phyloP scores from a whole-genome alignment of 1,140 invertebrate species.

The Caenorhabditis remanei region DNA sequence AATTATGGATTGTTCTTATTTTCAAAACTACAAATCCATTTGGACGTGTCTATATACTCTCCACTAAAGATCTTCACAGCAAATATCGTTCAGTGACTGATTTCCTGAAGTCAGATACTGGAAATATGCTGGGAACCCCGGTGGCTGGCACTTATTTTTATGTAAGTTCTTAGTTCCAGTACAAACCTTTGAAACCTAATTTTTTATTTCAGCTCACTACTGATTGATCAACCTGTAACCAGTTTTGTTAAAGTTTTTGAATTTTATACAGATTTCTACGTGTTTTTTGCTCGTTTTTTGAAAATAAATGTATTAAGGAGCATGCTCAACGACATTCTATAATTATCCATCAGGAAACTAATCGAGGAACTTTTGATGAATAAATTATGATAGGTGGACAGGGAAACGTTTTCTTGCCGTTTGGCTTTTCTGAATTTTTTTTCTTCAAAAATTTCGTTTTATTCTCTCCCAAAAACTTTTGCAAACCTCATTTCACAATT shows the following conservation, averaged over 20 bases:
- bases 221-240: background rate
- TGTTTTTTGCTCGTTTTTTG: background rate
- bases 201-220: background rate
- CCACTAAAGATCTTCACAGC: conserved; percentile 61
- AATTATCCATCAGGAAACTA: conserved; percentile 28
- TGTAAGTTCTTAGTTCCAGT: conserved; percentile 17
- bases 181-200: background rate
- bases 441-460: too few species aligned
- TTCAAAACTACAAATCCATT: conserved; percentile 64
- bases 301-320: background rate
- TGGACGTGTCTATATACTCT: conserved; percentile 62
- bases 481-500: background rate
- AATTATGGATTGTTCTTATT: conserved; percentile 63
- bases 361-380: background rate
- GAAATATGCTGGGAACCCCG: conserved; percentile 63
- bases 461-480: too few species aligned
- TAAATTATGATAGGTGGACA: conserved; percentile 23
- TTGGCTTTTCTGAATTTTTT: too few species aligned
- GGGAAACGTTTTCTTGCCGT: background rate
- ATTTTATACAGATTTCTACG: conserved; percentile 42
- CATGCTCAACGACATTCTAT: conserved; percentile 21
- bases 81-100: conserved; percentile 64
- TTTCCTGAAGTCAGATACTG: conserved; percentile 63
- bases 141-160: conserved; percentile 65
- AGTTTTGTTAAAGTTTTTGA: background rate